Percentiles rank a stretch among this genome's conserved stretches.
These are phyloP conservation scores for Phyllostomus discolor DNA, from an alignment of 2,113 vertebrate genomes.

Conservation along the genomic window DNA sequence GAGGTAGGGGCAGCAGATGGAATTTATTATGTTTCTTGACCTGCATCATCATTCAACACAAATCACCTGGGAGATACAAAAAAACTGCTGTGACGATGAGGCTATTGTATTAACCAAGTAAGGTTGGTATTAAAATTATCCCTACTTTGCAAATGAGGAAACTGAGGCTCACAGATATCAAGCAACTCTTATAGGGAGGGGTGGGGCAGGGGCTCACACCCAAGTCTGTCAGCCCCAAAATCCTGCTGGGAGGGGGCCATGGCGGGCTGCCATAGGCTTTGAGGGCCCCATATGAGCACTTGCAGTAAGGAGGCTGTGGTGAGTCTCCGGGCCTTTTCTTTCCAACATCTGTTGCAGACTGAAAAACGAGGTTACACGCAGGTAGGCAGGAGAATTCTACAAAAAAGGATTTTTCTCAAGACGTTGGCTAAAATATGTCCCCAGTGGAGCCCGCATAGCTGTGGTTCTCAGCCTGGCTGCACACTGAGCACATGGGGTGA, in stretches of 20 bases:
- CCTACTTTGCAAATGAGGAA: not conserved
- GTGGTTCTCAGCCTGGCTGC: too few species aligned
- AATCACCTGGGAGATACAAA: not conserved
- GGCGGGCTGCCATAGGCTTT: not conserved
- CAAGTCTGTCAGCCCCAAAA: not conserved
- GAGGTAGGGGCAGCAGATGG: not conserved
- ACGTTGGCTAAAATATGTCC: not conserved
- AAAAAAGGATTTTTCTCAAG: not conserved
- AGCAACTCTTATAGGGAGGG: not conserved
- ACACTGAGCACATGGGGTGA: not conserved
- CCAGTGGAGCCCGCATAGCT: fast-evolving
- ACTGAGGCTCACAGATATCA: not conserved
- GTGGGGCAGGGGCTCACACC: not conserved
- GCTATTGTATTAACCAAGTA: not conserved
- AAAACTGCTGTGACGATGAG: not conserved
- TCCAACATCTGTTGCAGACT: not conserved
- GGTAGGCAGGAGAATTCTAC: not conserved
- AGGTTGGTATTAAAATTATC: not conserved
- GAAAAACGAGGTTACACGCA: not conserved
- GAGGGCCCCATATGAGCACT: not conserved
- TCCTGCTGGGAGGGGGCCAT: not conserved
- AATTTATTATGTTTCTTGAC: not conserved
- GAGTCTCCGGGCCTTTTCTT: not conserved
- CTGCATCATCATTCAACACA: not conserved
- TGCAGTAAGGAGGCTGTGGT: not conserved